phyloP scores from a whole-genome alignment of 2,113 vertebrate species.

The Dipodomys ordii region DNA sequence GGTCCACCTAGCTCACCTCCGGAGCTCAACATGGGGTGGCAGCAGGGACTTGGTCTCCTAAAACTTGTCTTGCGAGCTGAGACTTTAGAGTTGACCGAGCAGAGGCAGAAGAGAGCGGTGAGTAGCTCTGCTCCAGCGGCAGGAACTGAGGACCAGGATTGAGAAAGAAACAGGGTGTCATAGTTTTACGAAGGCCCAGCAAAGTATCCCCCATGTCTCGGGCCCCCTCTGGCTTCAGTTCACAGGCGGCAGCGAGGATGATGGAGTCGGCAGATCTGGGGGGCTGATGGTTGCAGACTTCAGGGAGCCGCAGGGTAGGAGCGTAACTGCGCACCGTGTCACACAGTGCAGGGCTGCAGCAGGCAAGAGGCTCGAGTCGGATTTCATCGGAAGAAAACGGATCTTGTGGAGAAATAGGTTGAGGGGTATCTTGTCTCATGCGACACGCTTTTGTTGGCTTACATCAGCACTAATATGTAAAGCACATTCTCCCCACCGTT shows the following conservation, averaged over 20 bases:
- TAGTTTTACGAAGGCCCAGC: background rate
- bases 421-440: background rate
- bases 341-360: background rate
- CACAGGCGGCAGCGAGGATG: no score
- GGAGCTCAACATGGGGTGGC: accelerated
- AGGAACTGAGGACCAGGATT: background rate
- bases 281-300: background rate
- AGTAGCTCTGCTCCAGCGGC: accelerated
- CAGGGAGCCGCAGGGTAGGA: no score
- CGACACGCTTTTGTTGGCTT: background rate
- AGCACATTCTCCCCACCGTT: background rate
- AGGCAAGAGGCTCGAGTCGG: background rate
- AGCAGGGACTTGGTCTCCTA: accelerated
- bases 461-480: background rate
- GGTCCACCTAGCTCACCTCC: accelerated
- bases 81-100: background rate
- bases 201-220: background rate
- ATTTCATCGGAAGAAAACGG: background rate
- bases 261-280: no score
- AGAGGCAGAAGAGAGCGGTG: background rate
- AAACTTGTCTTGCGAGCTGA: accelerated
- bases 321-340: no score
- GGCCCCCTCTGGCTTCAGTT: no score
- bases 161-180: background rate
- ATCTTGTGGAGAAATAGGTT: background rate